These are phyloP conservation scores for Zaprionus africanus DNA, from an alignment of 1,140 invertebrate species.

Conservation along the genomic window DNA sequence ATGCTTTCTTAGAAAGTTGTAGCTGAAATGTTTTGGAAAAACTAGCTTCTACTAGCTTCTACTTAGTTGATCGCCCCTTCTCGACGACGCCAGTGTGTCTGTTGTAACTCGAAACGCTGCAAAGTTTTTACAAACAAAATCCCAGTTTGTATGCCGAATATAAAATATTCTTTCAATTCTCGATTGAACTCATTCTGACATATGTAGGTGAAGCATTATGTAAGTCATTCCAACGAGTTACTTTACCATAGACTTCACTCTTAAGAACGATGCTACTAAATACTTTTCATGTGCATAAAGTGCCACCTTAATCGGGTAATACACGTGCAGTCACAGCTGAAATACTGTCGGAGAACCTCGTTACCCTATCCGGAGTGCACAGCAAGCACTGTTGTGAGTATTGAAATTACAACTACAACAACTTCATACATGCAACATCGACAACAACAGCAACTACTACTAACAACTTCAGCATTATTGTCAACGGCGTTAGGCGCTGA, in stretches of 20 bases:
- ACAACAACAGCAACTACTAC: conserved; percentile 17
- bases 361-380: neutral
- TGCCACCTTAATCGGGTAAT: no score
- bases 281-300: no score
- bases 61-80: neutral
- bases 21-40: neutral
- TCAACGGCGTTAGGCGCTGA: conserved; percentile 63
- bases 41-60: no score
- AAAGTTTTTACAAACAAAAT: neutral
- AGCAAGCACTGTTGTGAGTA: conserved; percentile 8
- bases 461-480: conserved; percentile 70
- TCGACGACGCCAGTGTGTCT: conserved; percentile 21
- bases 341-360: neutral
- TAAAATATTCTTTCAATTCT: conserved; percentile 11
- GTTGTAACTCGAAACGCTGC: conserved; percentile 46
- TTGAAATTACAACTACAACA: conserved; percentile 28
- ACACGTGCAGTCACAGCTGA: neutral
- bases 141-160: neutral
- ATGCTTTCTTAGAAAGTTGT: neutral
- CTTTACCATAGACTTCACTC: no score
- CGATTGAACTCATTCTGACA: no score
- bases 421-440: conserved; percentile 33
- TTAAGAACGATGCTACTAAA: no score
- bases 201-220: no score
- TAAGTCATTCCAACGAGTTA: no score